These are phyloP conservation scores for Pristionchus arcanus DNA, from an alignment of 2,888 invertebrate species.

Conservation along the genomic window DNA sequence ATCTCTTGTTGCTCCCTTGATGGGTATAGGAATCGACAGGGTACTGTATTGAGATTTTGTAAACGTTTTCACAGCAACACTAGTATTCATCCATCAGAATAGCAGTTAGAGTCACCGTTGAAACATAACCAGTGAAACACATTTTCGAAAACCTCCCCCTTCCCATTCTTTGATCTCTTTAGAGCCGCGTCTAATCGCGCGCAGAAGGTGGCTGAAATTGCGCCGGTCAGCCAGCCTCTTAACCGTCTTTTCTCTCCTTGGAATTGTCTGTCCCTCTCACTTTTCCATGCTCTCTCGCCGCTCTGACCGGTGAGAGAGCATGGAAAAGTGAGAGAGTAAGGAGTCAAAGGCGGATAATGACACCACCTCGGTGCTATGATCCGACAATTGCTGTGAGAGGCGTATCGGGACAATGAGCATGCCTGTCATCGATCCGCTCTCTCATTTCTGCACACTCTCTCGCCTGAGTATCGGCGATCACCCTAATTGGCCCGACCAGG, in stretches of 20 bases:
- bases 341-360: constrained; percentile 32
- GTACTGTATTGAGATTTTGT: background rate
- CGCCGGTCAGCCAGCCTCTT: background rate
- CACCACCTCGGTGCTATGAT: constrained; percentile 36
- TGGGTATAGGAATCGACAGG: background rate
- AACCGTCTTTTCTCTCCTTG: constrained; percentile 12
- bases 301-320: background rate
- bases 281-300: too few relatives aligned
- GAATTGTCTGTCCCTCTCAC: too few relatives aligned
- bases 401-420: constrained; percentile 12
- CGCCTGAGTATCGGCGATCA: background rate
- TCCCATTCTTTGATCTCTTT: too few relatives aligned
- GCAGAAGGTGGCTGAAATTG: background rate
- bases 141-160: background rate
- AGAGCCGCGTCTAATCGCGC: background rate
- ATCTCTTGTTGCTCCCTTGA: background rate
- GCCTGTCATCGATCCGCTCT: background rate
- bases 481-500: constrained; percentile 14
- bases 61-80: too few relatives aligned
- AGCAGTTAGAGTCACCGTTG: too few relatives aligned
- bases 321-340: background rate
- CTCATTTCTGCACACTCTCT: background rate
- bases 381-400: constrained; percentile 38
- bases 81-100: too few relatives aligned
- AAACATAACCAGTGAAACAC: background rate